Conservation (phyloP, 30 jellyfish, hydroid and myxozoan genomes). For the Phacellophora camtschatica region DNA sequence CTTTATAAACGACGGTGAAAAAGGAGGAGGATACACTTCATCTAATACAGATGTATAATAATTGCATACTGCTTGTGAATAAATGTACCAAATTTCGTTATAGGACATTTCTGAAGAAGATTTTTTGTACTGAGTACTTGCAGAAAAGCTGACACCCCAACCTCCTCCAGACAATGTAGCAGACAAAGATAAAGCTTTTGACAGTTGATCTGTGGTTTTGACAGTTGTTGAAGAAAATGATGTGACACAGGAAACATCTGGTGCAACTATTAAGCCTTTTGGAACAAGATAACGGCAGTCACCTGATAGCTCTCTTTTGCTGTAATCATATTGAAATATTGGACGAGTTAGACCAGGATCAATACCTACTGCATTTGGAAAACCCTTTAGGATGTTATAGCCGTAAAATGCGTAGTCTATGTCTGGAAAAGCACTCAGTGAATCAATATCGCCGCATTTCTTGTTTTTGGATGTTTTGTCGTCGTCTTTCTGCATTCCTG, state of each 20-base stretch:
- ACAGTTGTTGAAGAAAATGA: conserved; percentile 36
- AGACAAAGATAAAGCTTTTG: conserved; percentile 25
- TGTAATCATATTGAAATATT: conserved; percentile 35
- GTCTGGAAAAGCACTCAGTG: conserved; percentile 54
- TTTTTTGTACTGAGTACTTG: conserved; percentile 48
- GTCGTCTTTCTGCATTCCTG: neutral
- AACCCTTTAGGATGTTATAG: conserved; percentile 56
- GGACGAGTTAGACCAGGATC: conserved; percentile 78
- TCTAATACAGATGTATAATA: conserved; percentile 57
- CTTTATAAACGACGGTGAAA: conserved; percentile 27
- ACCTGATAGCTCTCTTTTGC: conserved; percentile 21
- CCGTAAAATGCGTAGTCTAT: conserved; percentile 68
- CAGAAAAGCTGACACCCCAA: conserved; percentile 69
- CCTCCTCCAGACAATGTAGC: conserved; percentile 70
- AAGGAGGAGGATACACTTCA: conserved; percentile 46
- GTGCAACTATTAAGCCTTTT: conserved; percentile 40
- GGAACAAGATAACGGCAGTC: conserved; percentile 66
- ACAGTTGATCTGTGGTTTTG: conserved; percentile 37
- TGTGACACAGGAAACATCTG: conserved; percentile 75
- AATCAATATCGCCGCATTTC: conserved; percentile 24
- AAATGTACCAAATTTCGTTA: conserved; percentile 15
- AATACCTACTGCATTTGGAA: conserved; percentile 63
- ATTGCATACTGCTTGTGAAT: conserved; percentile 63
- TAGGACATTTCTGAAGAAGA: conserved; percentile 47
- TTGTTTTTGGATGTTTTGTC: too few species aligned